Percentiles rank a stretch among this genome's conserved stretches.
phyloP scores from a whole-genome alignment of 2,888 invertebrate genomes.

The Heliconius hortense region DNA sequence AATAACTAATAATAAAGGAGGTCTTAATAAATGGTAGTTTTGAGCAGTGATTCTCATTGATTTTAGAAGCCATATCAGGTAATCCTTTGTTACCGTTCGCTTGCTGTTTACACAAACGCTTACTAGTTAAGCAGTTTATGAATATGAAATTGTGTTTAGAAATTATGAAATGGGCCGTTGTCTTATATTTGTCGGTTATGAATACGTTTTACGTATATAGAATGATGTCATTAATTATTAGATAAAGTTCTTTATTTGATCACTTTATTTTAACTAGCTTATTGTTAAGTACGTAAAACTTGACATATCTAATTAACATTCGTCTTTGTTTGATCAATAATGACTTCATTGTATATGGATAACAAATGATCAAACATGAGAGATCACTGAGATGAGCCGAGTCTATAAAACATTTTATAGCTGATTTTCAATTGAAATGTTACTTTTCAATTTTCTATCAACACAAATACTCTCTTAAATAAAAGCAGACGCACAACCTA shows the following conservation, averaged over 20 bases:
- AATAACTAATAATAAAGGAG: slow-evolving; percentile 40
- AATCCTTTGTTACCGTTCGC: slow-evolving; percentile 72
- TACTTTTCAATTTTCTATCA: slow-evolving; percentile 17
- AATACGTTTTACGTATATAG: background rate
- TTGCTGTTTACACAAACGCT: slow-evolving; percentile 78
- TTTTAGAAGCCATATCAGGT: slow-evolving; percentile 72
- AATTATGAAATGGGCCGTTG: slow-evolving; percentile 45
- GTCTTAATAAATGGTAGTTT: slow-evolving; percentile 43
- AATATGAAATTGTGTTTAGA: slow-evolving; percentile 51
- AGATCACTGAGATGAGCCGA: background rate
- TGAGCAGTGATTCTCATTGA: slow-evolving; percentile 67
- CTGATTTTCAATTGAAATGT: slow-evolving; percentile 14
- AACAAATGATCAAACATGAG: slow-evolving; percentile 11
- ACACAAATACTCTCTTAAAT: slow-evolving; percentile 28
- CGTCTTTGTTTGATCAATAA: background rate
- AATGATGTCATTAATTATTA: background rate
- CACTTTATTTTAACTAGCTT: background rate
- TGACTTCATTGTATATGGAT: background rate
- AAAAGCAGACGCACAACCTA: slow-evolving; percentile 34
- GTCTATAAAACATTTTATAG: slow-evolving; percentile 9
- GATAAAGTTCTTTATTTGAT: background rate
- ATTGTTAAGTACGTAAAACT: background rate
- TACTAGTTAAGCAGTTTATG: slow-evolving; percentile 75
- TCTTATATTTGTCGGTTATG: slow-evolving; percentile 33
- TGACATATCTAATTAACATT: background rate